Conservation (phyloP, 1,140 invertebrate species). For the Oryzaephilus surinamensis region DNA sequence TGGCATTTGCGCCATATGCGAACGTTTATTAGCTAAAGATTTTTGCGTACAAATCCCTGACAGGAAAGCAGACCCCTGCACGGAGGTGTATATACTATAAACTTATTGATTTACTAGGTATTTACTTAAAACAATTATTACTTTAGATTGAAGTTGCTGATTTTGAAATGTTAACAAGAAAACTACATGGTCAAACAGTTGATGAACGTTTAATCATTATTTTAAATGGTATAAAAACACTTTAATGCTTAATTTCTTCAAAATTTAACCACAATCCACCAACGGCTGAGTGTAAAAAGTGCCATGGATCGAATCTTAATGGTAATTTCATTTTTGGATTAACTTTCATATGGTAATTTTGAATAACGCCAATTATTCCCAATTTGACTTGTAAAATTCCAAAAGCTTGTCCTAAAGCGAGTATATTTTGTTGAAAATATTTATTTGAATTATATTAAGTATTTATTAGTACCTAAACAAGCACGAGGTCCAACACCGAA, state of each 20-base stretch:
- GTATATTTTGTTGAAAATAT: neutral
- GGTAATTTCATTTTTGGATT: conserved; percentile 9
- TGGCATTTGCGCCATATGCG: conserved; percentile 53
- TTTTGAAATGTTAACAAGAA: conserved; percentile 31
- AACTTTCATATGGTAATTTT: conserved; percentile 8
- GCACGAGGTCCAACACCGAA: conserved; percentile 54
- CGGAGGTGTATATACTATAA: conserved; percentile 24
- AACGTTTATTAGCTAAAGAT: conserved; percentile 41
- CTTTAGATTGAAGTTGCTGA: conserved; percentile 35
- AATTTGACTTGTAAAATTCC: conserved; percentile 13
- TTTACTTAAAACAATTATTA: conserved; percentile 5
- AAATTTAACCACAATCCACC: conserved; percentile 5
- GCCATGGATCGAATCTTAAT: conserved; percentile 1
- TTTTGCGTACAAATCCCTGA: conserved; percentile 28
- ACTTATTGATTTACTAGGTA: neutral
- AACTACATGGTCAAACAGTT: conserved; percentile 24
- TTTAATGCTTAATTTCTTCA: conserved; percentile 3
- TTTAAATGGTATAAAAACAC: conserved; percentile 14
- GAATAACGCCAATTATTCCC: conserved; percentile 5
- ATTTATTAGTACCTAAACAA: conserved; percentile 34
- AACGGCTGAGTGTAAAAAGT: neutral
- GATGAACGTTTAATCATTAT: conserved; percentile 25
- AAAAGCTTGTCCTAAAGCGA: conserved; percentile 11
- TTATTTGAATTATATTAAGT: neutral
- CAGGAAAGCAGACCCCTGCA: conserved; percentile 33